Conservation (phyloP, 2,113 vertebrate genomes). For the Pedionomus torquatus region DNA sequence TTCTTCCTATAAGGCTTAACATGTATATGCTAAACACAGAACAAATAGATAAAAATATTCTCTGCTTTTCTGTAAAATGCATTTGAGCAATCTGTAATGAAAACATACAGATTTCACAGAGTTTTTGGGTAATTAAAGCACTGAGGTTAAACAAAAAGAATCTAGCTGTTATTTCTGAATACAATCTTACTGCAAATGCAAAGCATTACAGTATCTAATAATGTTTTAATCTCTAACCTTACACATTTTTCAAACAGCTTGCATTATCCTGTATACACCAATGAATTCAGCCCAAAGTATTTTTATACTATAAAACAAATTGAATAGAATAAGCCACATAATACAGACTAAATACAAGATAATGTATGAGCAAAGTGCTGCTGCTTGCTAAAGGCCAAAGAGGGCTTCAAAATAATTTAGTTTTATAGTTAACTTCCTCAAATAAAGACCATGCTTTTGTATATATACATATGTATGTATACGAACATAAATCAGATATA, state of each 20-base stretch:
- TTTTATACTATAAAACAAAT: not conserved
- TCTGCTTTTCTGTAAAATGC: not conserved
- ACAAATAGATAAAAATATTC: not conserved
- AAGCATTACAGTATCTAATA: not conserved
- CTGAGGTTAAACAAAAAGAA: not conserved
- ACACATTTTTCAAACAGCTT: not conserved
- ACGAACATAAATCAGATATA: not conserved
- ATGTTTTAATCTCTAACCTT: not conserved
- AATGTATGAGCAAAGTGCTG: not conserved
- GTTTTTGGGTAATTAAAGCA: not conserved
- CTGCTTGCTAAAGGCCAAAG: not conserved
- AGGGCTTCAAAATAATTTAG: not conserved
- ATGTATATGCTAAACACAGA: not conserved
- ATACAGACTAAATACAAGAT: not conserved
- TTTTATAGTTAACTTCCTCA: not conserved
- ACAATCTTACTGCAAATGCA: not conserved
- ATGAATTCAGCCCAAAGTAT: not conserved
- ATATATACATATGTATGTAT: not conserved
- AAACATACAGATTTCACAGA: not conserved
- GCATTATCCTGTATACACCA: not conserved
- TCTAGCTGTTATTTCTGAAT: not conserved
- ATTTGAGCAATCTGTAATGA: not conserved
- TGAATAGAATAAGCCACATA: not conserved
- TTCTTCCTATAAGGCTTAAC: not conserved
- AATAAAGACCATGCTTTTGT: not conserved